A percentile compares a stretch with the other conserved stretches of the same genome.
Evolutionary conservation across 2,797 vertebrate species (phyloP).

Genomic region (Anisognathus igniventris): DNA sequence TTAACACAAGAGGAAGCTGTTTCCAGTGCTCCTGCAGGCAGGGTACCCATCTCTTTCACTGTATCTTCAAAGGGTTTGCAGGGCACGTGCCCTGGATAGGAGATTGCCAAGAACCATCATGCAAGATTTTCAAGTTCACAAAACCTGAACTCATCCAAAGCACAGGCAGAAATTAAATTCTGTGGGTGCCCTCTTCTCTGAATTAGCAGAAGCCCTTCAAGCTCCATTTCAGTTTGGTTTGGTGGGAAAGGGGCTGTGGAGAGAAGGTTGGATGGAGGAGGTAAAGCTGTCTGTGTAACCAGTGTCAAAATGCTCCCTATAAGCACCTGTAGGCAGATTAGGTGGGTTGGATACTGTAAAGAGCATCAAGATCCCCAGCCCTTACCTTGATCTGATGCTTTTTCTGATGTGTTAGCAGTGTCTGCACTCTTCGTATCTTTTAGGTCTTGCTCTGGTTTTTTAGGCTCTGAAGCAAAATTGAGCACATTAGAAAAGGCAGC

Average conservation of each 20-base stretch:
- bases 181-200: background rate
- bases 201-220: background rate
- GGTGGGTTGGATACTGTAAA: background rate
- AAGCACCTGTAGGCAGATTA: background rate
- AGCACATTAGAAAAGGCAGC: background rate
- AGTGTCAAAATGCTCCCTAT: background rate
- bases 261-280: background rate
- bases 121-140: background rate
- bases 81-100: fast-evolving
- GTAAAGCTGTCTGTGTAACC: background rate
- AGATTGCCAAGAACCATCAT: background rate
- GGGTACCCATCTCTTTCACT: background rate
- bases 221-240: background rate
- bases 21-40: background rate
- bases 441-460: slow-evolving; percentile 23
- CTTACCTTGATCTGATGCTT: slow-evolving; percentile 11
- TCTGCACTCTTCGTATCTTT: background rate
- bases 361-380: background rate
- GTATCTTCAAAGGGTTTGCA: background rate
- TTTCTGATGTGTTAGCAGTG: background rate
- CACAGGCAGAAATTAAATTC: background rate
- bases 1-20: background rate
- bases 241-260: background rate
- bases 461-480: slow-evolving; percentile 37
- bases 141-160: background rate